These are phyloP conservation scores for Chrysolina oricalcia DNA, from an alignment of 2,888 invertebrate species.

Conservation along the genomic window DNA sequence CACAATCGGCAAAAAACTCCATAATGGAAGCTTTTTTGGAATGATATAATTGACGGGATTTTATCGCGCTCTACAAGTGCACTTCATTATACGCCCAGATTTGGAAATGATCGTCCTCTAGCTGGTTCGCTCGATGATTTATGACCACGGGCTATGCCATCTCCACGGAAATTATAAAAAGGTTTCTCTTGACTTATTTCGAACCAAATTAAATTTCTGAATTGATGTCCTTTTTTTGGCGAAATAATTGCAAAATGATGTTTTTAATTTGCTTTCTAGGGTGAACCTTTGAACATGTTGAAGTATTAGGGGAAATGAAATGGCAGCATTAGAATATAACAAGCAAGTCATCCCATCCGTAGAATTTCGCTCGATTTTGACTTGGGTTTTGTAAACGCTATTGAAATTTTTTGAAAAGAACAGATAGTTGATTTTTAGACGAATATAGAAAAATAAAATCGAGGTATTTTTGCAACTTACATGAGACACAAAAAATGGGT, in stretches of 20 bases:
- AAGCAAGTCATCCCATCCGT: too few species aligned
- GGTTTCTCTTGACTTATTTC: slow-evolving; percentile 36
- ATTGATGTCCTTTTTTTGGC: slow-evolving; percentile 14
- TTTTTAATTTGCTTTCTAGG: background rate
- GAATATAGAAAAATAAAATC: too few species aligned
- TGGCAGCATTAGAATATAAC: too few species aligned
- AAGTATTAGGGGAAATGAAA: too few species aligned
- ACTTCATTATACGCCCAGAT: slow-evolving; percentile 50
- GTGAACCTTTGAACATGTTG: background rate
- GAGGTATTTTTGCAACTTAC: too few species aligned
- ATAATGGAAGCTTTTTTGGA: slow-evolving; percentile 56
- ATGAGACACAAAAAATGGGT: too few species aligned
- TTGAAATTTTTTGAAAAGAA: too few species aligned
- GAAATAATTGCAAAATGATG: background rate
- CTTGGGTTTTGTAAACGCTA: too few species aligned
- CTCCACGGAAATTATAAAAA: slow-evolving; percentile 30
- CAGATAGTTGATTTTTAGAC: too few species aligned
- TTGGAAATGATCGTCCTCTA: slow-evolving; percentile 46
- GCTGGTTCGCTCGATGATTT: slow-evolving; percentile 27
- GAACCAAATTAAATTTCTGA: slow-evolving; percentile 36
- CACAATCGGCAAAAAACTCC: slow-evolving; percentile 53
- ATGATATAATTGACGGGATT: slow-evolving; percentile 58
- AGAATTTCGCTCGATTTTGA: too few species aligned
- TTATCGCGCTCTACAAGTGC: slow-evolving; percentile 51
- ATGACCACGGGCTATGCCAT: slow-evolving; percentile 2